Conservation (phyloP, 2,113 vertebrate genomes). For the Indicator indicator region DNA sequence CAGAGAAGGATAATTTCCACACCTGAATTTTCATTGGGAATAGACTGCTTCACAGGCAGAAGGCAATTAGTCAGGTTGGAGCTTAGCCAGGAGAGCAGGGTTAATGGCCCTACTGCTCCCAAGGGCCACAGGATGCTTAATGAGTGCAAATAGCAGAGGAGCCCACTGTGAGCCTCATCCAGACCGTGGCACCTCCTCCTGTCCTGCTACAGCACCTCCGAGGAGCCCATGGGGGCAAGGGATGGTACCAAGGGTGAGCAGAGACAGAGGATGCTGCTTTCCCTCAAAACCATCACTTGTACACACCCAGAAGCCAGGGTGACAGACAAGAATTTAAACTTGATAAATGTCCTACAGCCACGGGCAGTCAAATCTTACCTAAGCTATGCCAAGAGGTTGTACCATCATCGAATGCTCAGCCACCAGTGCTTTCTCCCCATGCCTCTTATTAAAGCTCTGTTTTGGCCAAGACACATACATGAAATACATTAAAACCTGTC, state of each 20-base stretch:
- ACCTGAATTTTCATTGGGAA: not conserved
- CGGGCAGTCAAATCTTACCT: not conserved
- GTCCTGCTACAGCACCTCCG: fast-evolving
- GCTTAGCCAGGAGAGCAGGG: not conserved
- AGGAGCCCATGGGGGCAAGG: fast-evolving
- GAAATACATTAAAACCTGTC: not conserved
- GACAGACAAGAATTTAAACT: not conserved
- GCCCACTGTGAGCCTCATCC: fast-evolving
- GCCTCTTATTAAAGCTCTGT: not conserved
- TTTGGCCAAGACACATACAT: not conserved
- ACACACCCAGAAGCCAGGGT: not conserved
- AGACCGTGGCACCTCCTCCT: not conserved
- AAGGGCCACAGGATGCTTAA: not conserved
- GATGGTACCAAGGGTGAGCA: fast-evolving
- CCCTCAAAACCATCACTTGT: fast-evolving
- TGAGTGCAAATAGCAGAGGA: not conserved
- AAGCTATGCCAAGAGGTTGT: not conserved
- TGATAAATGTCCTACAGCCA: not conserved
- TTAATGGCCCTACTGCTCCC: not conserved
- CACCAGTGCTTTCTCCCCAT: not conserved
- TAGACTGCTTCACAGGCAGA: not conserved
- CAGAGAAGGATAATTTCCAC: not conserved
- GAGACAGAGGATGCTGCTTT: not conserved
- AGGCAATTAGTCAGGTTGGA: not conserved
- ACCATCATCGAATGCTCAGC: not conserved